These are phyloP conservation scores for Stenurella melanura DNA, from an alignment of 2,888 invertebrate genomes.

Conservation along the genomic window DNA sequence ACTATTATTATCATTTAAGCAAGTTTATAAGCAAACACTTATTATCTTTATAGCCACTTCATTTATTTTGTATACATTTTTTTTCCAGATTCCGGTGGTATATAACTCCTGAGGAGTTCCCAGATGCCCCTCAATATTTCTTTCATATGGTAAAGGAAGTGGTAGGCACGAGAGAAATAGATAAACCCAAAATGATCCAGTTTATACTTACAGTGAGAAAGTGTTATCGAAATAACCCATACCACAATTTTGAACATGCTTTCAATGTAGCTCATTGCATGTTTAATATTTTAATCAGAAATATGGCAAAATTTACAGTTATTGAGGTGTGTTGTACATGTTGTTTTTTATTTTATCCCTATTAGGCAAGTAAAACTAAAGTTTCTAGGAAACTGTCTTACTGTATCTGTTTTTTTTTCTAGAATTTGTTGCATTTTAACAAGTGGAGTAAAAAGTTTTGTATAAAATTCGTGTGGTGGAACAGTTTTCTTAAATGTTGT, in stretches of 20 bases:
- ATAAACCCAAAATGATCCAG: constrained; percentile 70
- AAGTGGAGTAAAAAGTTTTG: too few relatives aligned
- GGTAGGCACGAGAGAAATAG: constrained; percentile 72
- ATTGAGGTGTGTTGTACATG: constrained; percentile 59
- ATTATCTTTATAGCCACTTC: too few relatives aligned
- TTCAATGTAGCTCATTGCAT: constrained; percentile 79
- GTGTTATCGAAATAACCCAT: constrained; percentile 76
- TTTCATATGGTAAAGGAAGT: constrained; percentile 76
- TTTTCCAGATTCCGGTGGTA: constrained; percentile 76
- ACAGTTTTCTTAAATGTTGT: too few relatives aligned
- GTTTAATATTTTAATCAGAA: constrained; percentile 75
- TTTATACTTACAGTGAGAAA: constrained; percentile 75
- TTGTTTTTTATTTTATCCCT: too few relatives aligned
- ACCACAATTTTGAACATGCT: constrained; percentile 80
- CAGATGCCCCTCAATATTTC: constrained; percentile 75
- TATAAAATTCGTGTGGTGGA: too few relatives aligned
- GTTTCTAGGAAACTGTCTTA: too few relatives aligned
- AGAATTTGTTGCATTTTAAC: too few relatives aligned
- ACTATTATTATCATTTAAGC: too few relatives aligned
- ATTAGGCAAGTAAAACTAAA: too few relatives aligned
- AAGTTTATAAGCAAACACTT: too few relatives aligned
- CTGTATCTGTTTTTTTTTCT: too few relatives aligned
- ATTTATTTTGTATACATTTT: not conserved
- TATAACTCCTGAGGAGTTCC: constrained; percentile 74
- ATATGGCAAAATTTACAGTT: constrained; percentile 63